Conservation (phyloP, 2,888 invertebrate genomes). For the Mactromeris polynyma region DNA sequence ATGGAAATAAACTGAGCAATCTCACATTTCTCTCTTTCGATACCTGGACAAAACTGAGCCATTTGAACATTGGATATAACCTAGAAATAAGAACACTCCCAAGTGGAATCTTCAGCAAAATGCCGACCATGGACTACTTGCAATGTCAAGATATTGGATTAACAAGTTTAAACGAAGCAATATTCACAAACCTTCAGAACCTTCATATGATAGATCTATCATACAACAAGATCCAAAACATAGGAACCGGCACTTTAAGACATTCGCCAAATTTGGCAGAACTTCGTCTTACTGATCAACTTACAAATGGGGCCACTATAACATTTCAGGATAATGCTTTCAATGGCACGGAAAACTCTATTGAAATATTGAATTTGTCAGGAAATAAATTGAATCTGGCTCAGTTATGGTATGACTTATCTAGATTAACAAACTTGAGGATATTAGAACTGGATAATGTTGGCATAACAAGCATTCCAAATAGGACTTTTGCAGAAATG, state of each 20-base stretch:
- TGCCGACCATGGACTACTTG: slow-evolving; percentile 71
- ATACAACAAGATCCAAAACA: slow-evolving; percentile 62
- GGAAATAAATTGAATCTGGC: slow-evolving; percentile 63
- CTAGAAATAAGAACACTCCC: slow-evolving; percentile 64
- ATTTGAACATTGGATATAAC: slow-evolving; percentile 73
- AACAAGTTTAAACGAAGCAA: slow-evolving; percentile 66
- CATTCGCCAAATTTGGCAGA: slow-evolving; percentile 79
- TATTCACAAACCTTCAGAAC: slow-evolving; percentile 74
- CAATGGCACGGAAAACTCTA: slow-evolving; percentile 83
- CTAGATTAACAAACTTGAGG: slow-evolving; percentile 56
- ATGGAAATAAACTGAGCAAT: slow-evolving; percentile 33
- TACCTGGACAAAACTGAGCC: slow-evolving; percentile 68
- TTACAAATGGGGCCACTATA: slow-evolving; percentile 26
- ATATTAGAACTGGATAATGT: slow-evolving; percentile 64
- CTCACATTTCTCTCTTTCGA: slow-evolving; percentile 37
- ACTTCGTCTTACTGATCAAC: slow-evolving; percentile 67
- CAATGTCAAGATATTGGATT: slow-evolving; percentile 74
- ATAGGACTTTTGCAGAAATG: slow-evolving; percentile 75
- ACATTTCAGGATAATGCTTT: slow-evolving; percentile 47
- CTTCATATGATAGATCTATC: slow-evolving; percentile 70
- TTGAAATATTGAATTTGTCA: slow-evolving; percentile 86
- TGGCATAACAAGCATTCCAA: slow-evolving; percentile 72
- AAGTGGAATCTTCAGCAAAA: slow-evolving; percentile 71
- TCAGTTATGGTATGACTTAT: slow-evolving; percentile 62
- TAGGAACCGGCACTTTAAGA: slow-evolving; percentile 61